Evolutionary conservation across 2,888 invertebrate genomes (phyloP).

Genomic region (Conchocele bisecta): DNA sequence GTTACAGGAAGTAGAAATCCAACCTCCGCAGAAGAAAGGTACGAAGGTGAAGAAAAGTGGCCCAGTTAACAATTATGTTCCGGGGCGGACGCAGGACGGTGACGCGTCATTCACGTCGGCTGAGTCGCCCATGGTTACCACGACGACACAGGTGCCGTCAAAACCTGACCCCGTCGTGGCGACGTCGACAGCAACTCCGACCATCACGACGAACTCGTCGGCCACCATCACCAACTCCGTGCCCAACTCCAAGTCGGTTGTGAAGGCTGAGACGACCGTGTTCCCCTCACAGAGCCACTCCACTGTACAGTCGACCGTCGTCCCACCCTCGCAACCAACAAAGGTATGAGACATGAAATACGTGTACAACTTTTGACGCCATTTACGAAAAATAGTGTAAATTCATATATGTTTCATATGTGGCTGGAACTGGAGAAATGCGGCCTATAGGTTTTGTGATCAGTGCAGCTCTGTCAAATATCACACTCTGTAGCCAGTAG

Average conservation of each 20-base stretch:
- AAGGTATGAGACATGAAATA: slow-evolving; percentile 71
- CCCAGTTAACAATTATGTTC: no score
- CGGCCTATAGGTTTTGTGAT: no score
- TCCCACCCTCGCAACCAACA: slow-evolving; percentile 77
- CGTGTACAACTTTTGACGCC: no score
- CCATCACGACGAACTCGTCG: slow-evolving; percentile 55
- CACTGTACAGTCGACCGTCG: slow-evolving; percentile 63
- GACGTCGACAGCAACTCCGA: slow-evolving; percentile 45
- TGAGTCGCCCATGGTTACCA: slow-evolving; percentile 55
- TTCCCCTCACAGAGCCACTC: slow-evolving; percentile 38
- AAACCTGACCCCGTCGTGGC: slow-evolving; percentile 39
- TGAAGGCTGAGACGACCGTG: slow-evolving; percentile 35
- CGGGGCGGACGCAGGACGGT: slow-evolving; percentile 3
- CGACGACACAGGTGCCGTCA: slow-evolving; percentile 56
- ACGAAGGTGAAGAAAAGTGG: neutral
- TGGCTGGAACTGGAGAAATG: no score
- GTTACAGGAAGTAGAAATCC: slow-evolving; percentile 24
- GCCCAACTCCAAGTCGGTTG: neutral
- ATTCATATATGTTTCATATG: no score
- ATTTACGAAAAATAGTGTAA: no score
- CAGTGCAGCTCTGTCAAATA: no score
- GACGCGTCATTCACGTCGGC: slow-evolving; percentile 49
- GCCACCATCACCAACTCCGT: slow-evolving; percentile 38
- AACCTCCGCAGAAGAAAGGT: slow-evolving; percentile 12
- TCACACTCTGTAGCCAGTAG: no score